phyloP scores from a whole-genome alignment of 2,113 vertebrate genomes.

The Brachionichthys hirsutus region DNA sequence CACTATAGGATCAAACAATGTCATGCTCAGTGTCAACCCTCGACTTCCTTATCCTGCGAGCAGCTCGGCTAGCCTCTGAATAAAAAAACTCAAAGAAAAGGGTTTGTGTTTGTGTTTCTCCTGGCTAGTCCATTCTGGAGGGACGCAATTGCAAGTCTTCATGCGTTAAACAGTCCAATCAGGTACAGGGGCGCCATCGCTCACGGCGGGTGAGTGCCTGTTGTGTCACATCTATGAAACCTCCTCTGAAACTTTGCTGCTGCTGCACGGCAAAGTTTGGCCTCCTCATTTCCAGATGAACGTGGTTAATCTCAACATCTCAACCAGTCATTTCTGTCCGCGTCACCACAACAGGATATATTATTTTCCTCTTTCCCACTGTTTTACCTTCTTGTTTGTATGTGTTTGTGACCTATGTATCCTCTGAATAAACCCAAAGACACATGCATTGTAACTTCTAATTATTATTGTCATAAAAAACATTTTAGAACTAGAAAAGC shows the following conservation, averaged over 20 bases:
- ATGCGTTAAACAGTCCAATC: slow-evolving; percentile 78
- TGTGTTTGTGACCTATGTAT: background rate
- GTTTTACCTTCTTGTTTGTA: background rate
- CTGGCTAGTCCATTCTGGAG: slow-evolving; percentile 72
- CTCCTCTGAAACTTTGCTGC: slow-evolving; percentile 49
- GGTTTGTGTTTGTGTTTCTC: slow-evolving; percentile 59
- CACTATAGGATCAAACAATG: background rate
- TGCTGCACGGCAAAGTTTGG: slow-evolving; percentile 33
- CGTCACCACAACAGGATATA: background rate
- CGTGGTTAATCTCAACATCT: background rate
- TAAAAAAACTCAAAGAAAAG: slow-evolving; percentile 36
- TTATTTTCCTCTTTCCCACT: background rate
- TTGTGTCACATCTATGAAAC: slow-evolving; percentile 46
- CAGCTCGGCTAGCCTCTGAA: slow-evolving; percentile 1
- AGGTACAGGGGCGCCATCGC: slow-evolving; percentile 70
- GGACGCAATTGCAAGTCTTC: slow-evolving; percentile 75
- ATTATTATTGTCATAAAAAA: too few relatives aligned
- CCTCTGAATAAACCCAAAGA: background rate
- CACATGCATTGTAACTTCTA: too few relatives aligned
- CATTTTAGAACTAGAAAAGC: too few relatives aligned
- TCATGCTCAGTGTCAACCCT: background rate
- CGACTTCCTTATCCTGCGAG: background rate
- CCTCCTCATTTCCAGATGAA: slow-evolving; percentile 5
- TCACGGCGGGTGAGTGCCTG: slow-evolving; percentile 76
- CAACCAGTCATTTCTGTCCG: background rate